Percentiles rank a stretch among this genome's conserved stretches.
Conservation (phyloP, 2,113 vertebrate genomes). For the Tringa solitaria region DNA sequence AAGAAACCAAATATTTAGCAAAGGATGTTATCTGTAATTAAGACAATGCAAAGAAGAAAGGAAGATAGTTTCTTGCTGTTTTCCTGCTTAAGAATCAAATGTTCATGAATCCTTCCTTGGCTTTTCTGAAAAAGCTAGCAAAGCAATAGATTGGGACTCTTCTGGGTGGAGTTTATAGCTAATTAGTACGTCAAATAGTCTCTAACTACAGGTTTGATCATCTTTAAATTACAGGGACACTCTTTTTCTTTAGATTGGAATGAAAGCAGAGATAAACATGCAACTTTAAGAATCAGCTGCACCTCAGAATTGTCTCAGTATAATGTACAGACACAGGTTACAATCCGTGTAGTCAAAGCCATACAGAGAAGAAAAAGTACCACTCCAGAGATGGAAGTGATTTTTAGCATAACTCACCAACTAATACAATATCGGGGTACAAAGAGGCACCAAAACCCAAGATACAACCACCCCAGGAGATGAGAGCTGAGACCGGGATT, state of each 20-base stretch:
- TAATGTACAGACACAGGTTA: not conserved
- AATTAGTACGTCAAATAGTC: not conserved
- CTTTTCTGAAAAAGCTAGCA: not conserved
- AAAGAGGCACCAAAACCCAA: not conserved
- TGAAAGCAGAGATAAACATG: not conserved
- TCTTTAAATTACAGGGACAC: not conserved
- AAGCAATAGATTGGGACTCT: not conserved
- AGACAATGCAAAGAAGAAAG: not conserved
- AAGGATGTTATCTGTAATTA: not conserved
- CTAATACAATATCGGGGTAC: not conserved
- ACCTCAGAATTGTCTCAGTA: not conserved
- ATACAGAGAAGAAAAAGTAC: not conserved
- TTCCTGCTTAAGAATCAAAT: not conserved
- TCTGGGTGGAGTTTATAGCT: not conserved
- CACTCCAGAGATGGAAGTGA: not conserved
- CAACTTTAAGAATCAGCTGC: not conserved
- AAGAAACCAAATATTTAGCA: not conserved
- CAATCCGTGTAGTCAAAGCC: not conserved
- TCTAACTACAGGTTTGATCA: not conserved
- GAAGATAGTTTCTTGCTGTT: not conserved
- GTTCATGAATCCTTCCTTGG: not conserved
- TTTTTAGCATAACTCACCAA: not conserved
- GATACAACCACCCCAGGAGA: not conserved
- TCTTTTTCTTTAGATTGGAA: not conserved
- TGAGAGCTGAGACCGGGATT: not conserved